These are phyloP conservation scores for Hylaeus anthracinus DNA, from an alignment of 1,140 invertebrate species.

Conservation along the genomic window DNA sequence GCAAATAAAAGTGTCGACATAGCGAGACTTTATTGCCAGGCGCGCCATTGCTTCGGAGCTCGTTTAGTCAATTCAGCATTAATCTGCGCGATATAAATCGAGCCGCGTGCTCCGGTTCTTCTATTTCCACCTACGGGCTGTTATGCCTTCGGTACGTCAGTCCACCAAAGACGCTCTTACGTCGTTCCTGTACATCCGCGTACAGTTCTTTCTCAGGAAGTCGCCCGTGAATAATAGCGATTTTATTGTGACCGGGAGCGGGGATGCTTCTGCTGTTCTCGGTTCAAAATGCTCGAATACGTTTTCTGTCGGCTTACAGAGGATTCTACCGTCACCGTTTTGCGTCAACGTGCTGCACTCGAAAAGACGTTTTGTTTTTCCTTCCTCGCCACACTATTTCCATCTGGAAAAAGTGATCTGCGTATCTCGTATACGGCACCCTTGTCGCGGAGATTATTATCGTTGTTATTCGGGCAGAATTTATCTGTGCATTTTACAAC, in stretches of 20 bases:
- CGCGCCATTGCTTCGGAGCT: constrained; percentile 41
- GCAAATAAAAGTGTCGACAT: constrained; percentile 59
- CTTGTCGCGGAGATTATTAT: neutral
- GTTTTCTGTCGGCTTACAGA: neutral
- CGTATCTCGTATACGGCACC: too few species aligned
- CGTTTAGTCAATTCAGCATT: constrained; percentile 55
- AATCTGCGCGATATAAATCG: constrained; percentile 49
- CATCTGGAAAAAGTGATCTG: too few species aligned
- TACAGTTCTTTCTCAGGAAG: neutral
- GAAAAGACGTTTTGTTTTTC: too few species aligned
- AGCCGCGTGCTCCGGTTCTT: constrained; percentile 10
- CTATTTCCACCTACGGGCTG: neutral
- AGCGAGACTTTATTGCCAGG: constrained; percentile 48
- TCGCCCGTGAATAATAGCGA: constrained; percentile 17
- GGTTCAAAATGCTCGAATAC: constrained; percentile 5
- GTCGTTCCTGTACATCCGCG: neutral
- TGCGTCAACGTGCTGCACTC: too few species aligned
- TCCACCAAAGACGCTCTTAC: neutral
- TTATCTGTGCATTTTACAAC: too few species aligned
- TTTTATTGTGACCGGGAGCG: constrained; percentile 18
- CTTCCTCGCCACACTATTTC: too few species aligned
- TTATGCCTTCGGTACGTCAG: constrained; percentile 10
- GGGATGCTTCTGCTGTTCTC: neutral
- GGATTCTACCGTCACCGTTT: neutral
- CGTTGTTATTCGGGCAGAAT: too few species aligned